A percentile compares a stretch with the other conserved stretches of the same genome.
Conservation (phyloP, 2,888 invertebrate species). For the Nudaria mundana region DNA sequence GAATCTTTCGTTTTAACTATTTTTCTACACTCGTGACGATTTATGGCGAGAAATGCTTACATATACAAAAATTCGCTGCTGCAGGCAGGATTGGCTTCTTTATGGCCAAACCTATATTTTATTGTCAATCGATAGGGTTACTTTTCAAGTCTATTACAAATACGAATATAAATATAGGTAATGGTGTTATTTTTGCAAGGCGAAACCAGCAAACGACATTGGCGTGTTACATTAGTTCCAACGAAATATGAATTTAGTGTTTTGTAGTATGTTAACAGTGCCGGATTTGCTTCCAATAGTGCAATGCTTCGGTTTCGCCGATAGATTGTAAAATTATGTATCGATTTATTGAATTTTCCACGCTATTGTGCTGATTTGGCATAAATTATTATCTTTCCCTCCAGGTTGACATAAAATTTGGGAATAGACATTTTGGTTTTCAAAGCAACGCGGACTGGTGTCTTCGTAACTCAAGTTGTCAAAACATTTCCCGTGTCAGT, state of each 20-base stretch:
- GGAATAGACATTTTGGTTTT: too few relatives aligned
- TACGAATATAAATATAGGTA: slow-evolving; percentile 24
- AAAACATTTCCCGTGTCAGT: too few relatives aligned
- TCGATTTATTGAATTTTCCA: too few relatives aligned
- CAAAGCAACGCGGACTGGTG: too few relatives aligned
- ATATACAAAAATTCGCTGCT: slow-evolving; percentile 54
- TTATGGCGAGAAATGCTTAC: slow-evolving; percentile 60
- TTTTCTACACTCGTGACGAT: slow-evolving; percentile 60
- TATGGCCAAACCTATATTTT: slow-evolving; percentile 65
- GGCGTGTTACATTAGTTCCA: slow-evolving; percentile 28
- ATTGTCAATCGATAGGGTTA: slow-evolving; percentile 57
- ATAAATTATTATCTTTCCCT: too few relatives aligned
- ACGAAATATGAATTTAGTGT: slow-evolving; percentile 17
- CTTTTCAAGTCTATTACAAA: slow-evolving; percentile 46
- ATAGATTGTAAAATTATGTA: too few relatives aligned
- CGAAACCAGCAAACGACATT: slow-evolving; percentile 15
- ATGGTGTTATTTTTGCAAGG: slow-evolving; percentile 25
- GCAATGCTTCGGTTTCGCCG: too few relatives aligned
- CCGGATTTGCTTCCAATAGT: not conserved
- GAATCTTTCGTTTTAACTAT: slow-evolving; percentile 56
- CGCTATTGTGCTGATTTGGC: too few relatives aligned
- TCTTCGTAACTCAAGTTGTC: too few relatives aligned
- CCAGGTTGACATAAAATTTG: too few relatives aligned
- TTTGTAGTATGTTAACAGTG: not conserved
- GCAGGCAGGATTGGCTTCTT: slow-evolving; percentile 57